phyloP scores from a whole-genome alignment of 2,113 vertebrate genomes.

The Macrotis lagotis region DNA sequence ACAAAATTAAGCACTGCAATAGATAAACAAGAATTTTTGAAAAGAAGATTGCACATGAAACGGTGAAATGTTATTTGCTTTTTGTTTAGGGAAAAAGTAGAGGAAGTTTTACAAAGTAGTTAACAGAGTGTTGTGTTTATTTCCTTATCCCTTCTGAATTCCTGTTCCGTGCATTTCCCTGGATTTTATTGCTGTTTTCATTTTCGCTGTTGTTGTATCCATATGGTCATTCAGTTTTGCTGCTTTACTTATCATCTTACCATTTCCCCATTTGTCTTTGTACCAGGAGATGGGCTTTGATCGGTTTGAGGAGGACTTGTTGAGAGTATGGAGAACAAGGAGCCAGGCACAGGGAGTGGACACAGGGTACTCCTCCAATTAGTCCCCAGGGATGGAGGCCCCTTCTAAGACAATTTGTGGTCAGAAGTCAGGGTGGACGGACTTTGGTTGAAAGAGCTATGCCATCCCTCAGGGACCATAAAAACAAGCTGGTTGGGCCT shows the following conservation, averaged over 20 bases:
- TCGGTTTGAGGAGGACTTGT: background rate
- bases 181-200: background rate
- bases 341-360: background rate
- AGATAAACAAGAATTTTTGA: background rate
- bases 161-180: background rate
- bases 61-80: background rate
- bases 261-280: background rate
- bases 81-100: background rate
- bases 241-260: background rate
- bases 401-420: no score
- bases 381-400: no score
- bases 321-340: background rate
- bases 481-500: no score
- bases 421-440: no score
- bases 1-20: background rate
- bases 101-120: no score
- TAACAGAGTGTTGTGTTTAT: no score
- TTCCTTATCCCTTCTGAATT: background rate
- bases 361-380: background rate
- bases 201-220: background rate
- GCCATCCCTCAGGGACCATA: no score
- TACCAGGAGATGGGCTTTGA: background rate
- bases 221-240: background rate
- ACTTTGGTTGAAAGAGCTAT: no score
- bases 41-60: background rate